Evolutionary conservation across 2,888 invertebrate genomes (phyloP).

Genomic region (Drosophila paracracens): DNA sequence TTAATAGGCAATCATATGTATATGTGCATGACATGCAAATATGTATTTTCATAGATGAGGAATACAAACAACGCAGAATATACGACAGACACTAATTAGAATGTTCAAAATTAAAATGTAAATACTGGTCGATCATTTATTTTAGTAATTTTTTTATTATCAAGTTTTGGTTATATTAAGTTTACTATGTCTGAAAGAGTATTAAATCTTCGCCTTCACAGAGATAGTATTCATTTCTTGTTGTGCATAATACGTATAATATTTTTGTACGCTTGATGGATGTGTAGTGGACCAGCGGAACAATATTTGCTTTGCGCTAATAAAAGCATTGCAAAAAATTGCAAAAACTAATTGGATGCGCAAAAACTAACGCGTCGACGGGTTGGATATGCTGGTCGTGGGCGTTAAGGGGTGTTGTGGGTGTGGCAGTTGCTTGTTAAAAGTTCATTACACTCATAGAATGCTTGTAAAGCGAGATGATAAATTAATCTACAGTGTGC

Average conservation of each 20-base stretch:
- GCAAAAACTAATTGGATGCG: slow-evolving; percentile 75
- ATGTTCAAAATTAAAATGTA: not conserved
- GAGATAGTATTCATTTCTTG: not conserved
- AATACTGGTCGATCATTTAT: not conserved
- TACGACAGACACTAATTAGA: not conserved
- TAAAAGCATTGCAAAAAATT: slow-evolving; percentile 62
- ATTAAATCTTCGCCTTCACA: not conserved
- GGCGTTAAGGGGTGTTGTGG: slow-evolving; percentile 34
- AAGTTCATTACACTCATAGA: slow-evolving; percentile 82
- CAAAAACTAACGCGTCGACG: slow-evolving; percentile 55
- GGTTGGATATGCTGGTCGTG: slow-evolving; percentile 3
- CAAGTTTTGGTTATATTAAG: not conserved
- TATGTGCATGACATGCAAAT: slow-evolving; percentile 7
- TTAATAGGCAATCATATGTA: slow-evolving; percentile 14
- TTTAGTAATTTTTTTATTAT: not conserved
- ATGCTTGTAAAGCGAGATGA: slow-evolving; percentile 81
- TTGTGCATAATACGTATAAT: slow-evolving; percentile 15
- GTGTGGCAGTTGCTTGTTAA: slow-evolving; percentile 72
- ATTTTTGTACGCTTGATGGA: slow-evolving; percentile 44
- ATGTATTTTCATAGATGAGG: not conserved
- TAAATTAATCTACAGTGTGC: slow-evolving; percentile 82
- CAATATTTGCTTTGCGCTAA: slow-evolving; percentile 74
- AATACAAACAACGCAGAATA: not conserved
- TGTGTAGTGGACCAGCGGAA: slow-evolving; percentile 53
- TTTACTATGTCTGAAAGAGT: not conserved